These are phyloP conservation scores for Drosophila neonasuta DNA, from an alignment of 2,888 invertebrate species.

Conservation along the genomic window DNA sequence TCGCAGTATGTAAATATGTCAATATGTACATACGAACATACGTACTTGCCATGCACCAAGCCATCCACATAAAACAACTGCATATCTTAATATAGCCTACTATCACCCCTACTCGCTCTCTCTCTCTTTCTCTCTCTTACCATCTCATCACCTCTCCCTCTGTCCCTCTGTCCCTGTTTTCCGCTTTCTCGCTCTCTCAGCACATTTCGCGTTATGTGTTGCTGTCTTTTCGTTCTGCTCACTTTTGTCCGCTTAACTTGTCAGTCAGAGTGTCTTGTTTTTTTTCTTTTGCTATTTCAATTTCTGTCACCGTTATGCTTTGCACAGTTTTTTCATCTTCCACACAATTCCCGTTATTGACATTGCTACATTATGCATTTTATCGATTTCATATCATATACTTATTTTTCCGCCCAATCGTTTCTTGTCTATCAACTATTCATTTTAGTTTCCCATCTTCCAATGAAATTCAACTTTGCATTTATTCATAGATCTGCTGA, in stretches of 20 bases:
- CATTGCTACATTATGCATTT: constrained; percentile 52
- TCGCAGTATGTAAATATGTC: constrained; percentile 12
- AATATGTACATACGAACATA: not conserved
- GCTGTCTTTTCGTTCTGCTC: constrained; percentile 23
- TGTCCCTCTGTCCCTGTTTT: not conserved
- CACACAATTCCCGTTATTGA: constrained; percentile 37
- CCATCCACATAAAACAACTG: constrained; percentile 39
- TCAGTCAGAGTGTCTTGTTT: constrained; percentile 25
- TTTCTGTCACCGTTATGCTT: constrained; percentile 50
- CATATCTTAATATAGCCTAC: constrained; percentile 57
- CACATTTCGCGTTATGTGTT: constrained; percentile 14
- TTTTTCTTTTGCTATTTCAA: constrained; percentile 16
- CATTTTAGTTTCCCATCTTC: constrained; percentile 11
- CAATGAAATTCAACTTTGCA: constrained; percentile 2
- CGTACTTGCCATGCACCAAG: constrained; percentile 3
- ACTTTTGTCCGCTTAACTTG: constrained; percentile 42
- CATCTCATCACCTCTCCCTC: not conserved
- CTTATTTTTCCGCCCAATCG: constrained; percentile 40
- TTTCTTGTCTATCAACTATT: constrained; percentile 16
- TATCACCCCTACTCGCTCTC: constrained; percentile 18
- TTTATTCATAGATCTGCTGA: not conserved
- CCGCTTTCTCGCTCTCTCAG: not conserved
- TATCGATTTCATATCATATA: constrained; percentile 56
- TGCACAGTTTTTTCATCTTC: constrained; percentile 29
- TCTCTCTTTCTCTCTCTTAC: not conserved